phyloP scores from a whole-genome alignment of 2,113 vertebrate species.

The Bubalus kerabau region DNA sequence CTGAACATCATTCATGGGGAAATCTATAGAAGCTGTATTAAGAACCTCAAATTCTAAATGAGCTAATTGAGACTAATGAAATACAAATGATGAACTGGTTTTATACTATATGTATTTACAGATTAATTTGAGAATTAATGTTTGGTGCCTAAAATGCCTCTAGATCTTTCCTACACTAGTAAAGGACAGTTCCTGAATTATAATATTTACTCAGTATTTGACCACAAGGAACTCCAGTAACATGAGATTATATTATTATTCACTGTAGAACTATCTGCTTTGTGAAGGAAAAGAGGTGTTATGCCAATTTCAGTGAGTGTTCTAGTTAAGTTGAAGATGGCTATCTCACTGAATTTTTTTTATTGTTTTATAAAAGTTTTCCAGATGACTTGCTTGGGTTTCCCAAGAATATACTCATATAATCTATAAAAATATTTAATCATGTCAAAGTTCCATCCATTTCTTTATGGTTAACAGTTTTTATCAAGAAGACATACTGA shows the following conservation, averaged over 20 bases:
- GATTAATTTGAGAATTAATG: background rate
- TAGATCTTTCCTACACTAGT: background rate
- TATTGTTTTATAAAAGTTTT: background rate
- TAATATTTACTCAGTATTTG: background rate
- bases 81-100: background rate
- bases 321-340: background rate
- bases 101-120: background rate
- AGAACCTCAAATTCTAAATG: background rate
- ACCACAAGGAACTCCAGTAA: background rate
- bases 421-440: background rate
- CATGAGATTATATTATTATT: background rate
- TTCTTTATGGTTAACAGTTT: background rate
- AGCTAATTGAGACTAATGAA: slow-evolving; percentile 25
- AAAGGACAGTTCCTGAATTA: background rate
- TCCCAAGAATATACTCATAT: background rate
- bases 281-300: background rate
- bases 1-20: background rate
- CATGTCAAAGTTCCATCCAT: background rate
- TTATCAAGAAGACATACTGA: background rate
- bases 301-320: background rate
- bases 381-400: background rate
- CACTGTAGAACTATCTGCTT: background rate
- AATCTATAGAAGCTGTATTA: background rate
- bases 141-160: background rate
- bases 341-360: background rate